These are phyloP conservation scores for Pseudomyrmex pallidus DNA, from an alignment of 1,140 invertebrate species.

Conservation along the genomic window DNA sequence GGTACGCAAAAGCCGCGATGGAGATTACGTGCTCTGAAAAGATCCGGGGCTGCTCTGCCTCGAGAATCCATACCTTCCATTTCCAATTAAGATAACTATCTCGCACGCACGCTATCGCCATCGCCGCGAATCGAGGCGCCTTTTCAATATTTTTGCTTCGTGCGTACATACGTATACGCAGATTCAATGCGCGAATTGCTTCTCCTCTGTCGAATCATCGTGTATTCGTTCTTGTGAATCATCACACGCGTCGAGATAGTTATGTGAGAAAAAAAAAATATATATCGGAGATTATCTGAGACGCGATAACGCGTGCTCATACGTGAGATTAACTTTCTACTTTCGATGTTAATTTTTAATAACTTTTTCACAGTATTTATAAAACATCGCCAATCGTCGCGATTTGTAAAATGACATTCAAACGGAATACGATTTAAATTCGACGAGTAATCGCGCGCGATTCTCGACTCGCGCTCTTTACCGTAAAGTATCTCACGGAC, in stretches of 20 bases:
- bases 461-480: background rate
- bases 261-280: background rate
- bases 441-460: background rate
- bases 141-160: slow-evolving; percentile 41
- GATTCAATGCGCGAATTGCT: background rate
- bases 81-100: slow-evolving; percentile 61
- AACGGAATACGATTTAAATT: background rate
- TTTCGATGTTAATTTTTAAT: no score
- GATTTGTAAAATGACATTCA: background rate
- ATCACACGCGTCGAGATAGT: background rate
- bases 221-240: no score
- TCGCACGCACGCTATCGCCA: slow-evolving; percentile 39
- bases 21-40: slow-evolving; percentile 57
- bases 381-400: no score
- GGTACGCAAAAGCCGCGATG: slow-evolving; percentile 22
- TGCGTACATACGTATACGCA: background rate
- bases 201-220: background rate
- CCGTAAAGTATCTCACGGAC: background rate
- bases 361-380: no score
- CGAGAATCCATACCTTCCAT: slow-evolving; percentile 51
- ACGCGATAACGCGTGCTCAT: no score
- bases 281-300: no score
- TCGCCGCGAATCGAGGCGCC: background rate
- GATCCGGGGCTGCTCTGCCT: slow-evolving; percentile 32
- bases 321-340: no score